Evolutionary conservation across 2,797 vertebrate genomes (phyloP).

Genomic region (Typhlichthys subterraneus): DNA sequence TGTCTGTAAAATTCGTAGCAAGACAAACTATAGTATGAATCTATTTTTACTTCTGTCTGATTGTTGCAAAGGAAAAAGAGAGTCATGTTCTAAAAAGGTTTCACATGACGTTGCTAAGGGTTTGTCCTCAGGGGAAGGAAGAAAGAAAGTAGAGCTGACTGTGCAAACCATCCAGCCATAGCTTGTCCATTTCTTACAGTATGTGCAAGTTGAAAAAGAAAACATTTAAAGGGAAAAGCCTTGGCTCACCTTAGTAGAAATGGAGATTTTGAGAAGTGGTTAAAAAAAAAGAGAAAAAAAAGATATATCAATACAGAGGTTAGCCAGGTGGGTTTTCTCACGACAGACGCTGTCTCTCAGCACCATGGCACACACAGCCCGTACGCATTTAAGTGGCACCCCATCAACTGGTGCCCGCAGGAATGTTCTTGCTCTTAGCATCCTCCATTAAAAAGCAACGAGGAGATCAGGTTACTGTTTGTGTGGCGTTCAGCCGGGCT

Average conservation of each 20-base stretch:
- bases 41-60: slow-evolving; percentile 6
- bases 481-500: slow-evolving; percentile 8
- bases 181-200: not conserved
- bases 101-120: not conserved
- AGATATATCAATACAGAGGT: not conserved
- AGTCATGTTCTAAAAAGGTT: slow-evolving; percentile 3
- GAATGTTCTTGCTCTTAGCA: slow-evolving; percentile 20
- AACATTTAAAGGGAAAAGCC: not conserved
- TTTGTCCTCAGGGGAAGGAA: slow-evolving; percentile 4
- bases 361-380: not conserved
- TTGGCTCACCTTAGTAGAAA: not conserved
- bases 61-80: slow-evolving; percentile 3
- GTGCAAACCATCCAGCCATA: slow-evolving; percentile 3
- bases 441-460: slow-evolving; percentile 26
- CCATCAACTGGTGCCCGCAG: slow-evolving; percentile 20
- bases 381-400: not conserved
- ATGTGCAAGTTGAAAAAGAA: not conserved
- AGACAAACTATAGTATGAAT: not conserved
- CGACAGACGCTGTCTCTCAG: slow-evolving; percentile 8
- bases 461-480: slow-evolving; percentile 33
- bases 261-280: no score
- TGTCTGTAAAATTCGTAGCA: not conserved
- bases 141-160: slow-evolving; percentile 3
- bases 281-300: no score
- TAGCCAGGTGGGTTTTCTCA: not conserved